Evolutionary conservation across 2,113 vertebrate species (phyloP), one percentile per base, ranked within the genome.

Genomic region (Datnioides undecimradiatus): DNA sequence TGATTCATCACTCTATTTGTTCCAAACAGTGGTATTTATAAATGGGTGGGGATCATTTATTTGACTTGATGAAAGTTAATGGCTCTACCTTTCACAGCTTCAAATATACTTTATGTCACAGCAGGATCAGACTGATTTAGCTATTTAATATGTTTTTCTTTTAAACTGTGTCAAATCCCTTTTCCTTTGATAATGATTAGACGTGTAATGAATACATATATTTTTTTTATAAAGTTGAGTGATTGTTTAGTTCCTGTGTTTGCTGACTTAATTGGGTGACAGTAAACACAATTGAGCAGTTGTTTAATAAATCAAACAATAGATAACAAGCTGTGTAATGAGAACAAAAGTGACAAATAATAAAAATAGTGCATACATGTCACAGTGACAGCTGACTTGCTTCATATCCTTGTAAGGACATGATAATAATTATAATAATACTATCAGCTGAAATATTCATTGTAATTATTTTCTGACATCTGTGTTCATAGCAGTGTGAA

Each of bases 401-500:
- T 41, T 78, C 17, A 25, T 19, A 6, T 67, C 25, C 8, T 40
- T n/a, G 14, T 46, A 11, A 46, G 45, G 19, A 17, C 31, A 25
- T 11, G 9, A 25, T 51, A 55, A 49, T 29, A 21, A 46, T 64
- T 4, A 16, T 51, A 10, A 41, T 34, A 11, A 16, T 51, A 10
- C 34, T 34, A 11, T 49, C 3, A 34, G 25, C 14, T 27, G 6
- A 23, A 48, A 19, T 13, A 4, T n/a, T 46, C 0, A 1, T 70
- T 48, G 29, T 31, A 14, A 55, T 86, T 72, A 58, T 58, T 69
- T 69, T 73, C 58, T 63, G 62, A 69, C 67, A 60, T 74, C 36
- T 71, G 64, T 12, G 3, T 17, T 57, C 34, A 52, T 14, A 41
- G 17, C 43, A 25, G 25, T 36, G 27, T n/a, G 27, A 69, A 41